Conservation (phyloP, 2,113 vertebrate genomes). For the Pterocles orientalis region DNA sequence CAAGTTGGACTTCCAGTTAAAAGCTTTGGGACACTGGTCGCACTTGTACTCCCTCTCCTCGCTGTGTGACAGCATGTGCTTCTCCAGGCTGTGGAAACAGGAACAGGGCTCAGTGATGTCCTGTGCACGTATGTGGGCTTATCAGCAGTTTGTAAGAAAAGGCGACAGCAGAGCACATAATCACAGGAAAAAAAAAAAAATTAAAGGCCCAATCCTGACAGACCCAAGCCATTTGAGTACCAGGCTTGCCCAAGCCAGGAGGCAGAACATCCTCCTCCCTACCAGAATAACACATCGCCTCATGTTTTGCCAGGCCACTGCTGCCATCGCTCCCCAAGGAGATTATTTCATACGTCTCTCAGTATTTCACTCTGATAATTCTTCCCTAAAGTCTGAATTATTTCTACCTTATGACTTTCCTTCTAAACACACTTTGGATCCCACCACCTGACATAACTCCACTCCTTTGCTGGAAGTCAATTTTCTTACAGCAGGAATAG, state of each 20-base stretch:
- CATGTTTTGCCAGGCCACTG: background rate
- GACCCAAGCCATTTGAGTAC: background rate
- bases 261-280: background rate
- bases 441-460: background rate
- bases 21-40: slow-evolving; percentile 88
- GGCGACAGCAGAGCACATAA: background rate
- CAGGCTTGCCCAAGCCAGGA: background rate
- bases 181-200: background rate
- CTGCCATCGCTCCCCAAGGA: background rate
- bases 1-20: slow-evolving; percentile 88
- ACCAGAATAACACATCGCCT: background rate
- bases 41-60: slow-evolving; percentile 97
- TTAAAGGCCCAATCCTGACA: background rate
- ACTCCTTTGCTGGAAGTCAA: background rate
- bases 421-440: background rate
- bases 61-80: slow-evolving; percentile 91
- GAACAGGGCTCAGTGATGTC: slow-evolving; percentile 29
- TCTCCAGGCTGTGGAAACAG: slow-evolving; percentile 87
- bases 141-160: background rate
- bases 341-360: background rate
- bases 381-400: slow-evolving; percentile 24
- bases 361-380: slow-evolving; percentile 1
- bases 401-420: background rate
- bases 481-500: background rate
- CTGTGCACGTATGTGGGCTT: accelerated